phyloP scores from a whole-genome alignment of 2,113 vertebrate genomes.

The Anser brachyrhynchus region DNA sequence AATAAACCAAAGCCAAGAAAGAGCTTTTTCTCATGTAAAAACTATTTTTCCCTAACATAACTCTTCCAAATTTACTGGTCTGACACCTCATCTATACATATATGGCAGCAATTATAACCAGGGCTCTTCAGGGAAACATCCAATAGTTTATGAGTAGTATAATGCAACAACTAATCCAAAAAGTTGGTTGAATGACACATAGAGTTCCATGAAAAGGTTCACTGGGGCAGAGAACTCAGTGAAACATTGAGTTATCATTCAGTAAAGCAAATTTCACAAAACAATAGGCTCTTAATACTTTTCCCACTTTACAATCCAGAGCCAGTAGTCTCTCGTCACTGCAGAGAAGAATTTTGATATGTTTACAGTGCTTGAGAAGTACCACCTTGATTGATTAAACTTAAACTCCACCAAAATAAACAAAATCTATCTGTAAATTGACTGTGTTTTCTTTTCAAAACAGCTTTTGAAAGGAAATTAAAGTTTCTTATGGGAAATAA shows the following conservation, averaged over 20 bases:
- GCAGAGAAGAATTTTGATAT: neutral
- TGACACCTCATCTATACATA: neutral
- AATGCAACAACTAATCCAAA: neutral
- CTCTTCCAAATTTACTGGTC: neutral
- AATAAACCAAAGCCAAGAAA: neutral
- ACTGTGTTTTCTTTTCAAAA: neutral
- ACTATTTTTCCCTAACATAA: neutral
- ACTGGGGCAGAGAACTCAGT: neutral
- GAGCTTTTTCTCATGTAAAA: neutral
- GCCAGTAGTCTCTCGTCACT: neutral
- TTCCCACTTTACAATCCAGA: neutral
- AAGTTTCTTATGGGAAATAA: neutral
- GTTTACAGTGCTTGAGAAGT: neutral
- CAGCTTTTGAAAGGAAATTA: neutral
- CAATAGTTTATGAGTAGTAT: neutral
- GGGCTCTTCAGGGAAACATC: neutral
- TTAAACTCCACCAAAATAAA: neutral
- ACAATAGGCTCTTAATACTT: neutral
- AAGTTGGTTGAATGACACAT: neutral
- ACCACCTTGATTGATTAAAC: neutral
- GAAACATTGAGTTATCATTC: neutral
- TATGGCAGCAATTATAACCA: neutral
- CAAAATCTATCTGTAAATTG: neutral
- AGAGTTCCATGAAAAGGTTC: neutral
- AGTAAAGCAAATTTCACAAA: neutral